Percentiles rank a stretch among this genome's conserved stretches.
Evolutionary conservation across 2,797 vertebrate species (phyloP).

Genomic region (Myotis findleyi): DNA sequence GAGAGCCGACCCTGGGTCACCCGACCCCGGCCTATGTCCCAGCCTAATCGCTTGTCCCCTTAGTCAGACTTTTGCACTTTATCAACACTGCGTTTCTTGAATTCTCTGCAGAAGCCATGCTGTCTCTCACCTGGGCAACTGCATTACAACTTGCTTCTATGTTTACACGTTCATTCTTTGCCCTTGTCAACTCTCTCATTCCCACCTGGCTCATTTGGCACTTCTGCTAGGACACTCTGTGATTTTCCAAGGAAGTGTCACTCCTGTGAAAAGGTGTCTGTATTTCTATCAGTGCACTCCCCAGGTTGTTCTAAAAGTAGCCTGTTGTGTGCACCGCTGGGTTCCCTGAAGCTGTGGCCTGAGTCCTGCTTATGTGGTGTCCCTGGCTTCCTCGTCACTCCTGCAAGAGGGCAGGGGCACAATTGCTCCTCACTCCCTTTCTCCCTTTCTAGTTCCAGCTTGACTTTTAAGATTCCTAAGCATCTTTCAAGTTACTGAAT

Average conservation of each 20-base stretch:
- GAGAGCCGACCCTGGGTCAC: too few relatives aligned
- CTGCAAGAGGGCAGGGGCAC: neutral
- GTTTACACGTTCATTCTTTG: neutral
- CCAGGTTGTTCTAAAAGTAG: neutral
- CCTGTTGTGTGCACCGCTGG: neutral
- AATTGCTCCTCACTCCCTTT: accelerated
- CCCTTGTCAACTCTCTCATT: neutral
- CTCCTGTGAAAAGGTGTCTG: accelerated
- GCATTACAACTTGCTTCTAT: neutral
- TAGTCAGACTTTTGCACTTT: neutral
- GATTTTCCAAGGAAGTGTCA: neutral
- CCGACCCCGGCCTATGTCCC: accelerated
- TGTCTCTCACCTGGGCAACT: neutral
- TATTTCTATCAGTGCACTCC: neutral
- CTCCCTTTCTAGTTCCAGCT: neutral
- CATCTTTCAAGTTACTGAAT: neutral
- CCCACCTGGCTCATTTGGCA: neutral
- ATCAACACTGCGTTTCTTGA: neutral
- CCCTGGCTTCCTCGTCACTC: too few relatives aligned
- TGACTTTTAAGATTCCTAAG: neutral
- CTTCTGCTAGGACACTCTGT: neutral
- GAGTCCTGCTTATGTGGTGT: neutral
- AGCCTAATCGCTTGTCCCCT: neutral
- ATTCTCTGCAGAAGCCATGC: neutral
- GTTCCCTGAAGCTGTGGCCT: neutral